Conservation (phyloP, 2,113 vertebrate species). For the Eonycteris spelaea region DNA sequence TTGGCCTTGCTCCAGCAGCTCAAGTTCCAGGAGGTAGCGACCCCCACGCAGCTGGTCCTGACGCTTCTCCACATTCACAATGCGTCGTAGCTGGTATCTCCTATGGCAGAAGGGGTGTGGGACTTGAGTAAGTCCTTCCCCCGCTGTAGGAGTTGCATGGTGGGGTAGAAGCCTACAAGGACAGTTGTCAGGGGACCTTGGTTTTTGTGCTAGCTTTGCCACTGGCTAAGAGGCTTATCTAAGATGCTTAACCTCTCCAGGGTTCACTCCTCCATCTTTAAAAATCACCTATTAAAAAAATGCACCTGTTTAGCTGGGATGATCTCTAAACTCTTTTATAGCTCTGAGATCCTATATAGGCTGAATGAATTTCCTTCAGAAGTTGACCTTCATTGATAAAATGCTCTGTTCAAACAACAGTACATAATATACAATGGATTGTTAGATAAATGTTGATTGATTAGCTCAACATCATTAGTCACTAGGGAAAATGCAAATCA, state of each 20-base stretch:
- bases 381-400: not conserved
- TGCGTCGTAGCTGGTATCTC: constrained; percentile 85
- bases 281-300: not conserved
- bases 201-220: not conserved
- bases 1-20: constrained; percentile 83
- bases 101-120: constrained; percentile 71
- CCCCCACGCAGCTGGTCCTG: constrained; percentile 86
- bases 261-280: not conserved
- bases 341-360: not conserved
- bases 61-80: constrained; percentile 91
- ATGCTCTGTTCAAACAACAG: not conserved
- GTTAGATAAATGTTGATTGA: not conserved
- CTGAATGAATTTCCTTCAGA: not conserved
- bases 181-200: not conserved
- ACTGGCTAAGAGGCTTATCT: not conserved
- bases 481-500: not conserved
- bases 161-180: not conserved
- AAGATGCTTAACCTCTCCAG: not conserved
- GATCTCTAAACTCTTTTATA: not conserved
- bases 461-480: not conserved
- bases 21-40: constrained; percentile 93
- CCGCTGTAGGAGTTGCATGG: not conserved
- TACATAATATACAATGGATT: not conserved
- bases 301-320: not conserved
- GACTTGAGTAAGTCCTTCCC: not conserved